These are phyloP conservation scores for Pseudochirops corinnae DNA, from an alignment of 2,797 vertebrate species.

Conservation along the genomic window DNA sequence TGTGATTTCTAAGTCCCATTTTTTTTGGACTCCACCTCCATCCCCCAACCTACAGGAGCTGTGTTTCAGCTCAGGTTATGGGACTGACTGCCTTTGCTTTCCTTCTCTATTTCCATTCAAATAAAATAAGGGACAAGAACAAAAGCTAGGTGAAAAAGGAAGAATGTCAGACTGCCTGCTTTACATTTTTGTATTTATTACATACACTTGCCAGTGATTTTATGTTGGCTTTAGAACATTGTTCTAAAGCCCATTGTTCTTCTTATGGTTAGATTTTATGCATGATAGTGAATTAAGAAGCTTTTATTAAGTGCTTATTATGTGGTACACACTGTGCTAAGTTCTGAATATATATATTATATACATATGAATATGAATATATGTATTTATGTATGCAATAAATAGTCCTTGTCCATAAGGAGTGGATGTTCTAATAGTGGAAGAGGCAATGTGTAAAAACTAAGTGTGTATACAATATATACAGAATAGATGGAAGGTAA, in stretches of 20 bases:
- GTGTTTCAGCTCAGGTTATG: background rate
- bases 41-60: background rate
- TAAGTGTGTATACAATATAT: background rate
- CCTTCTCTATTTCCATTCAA: background rate
- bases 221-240: background rate
- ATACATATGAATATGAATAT: background rate
- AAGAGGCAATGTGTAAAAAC: background rate
- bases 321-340: background rate
- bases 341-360: background rate
- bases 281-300: background rate
- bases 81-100: background rate
- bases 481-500: background rate
- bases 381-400: background rate
- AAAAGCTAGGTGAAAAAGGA: background rate
- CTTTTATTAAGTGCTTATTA: background rate
- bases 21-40: background rate
- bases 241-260: background rate
- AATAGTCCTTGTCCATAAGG: background rate
- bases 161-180: background rate
- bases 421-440: background rate
- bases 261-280: background rate
- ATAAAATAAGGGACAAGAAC: background rate
- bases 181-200: background rate
- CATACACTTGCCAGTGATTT: background rate
- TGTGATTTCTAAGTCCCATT: background rate